phyloP scores from a whole-genome alignment of 2,113 vertebrate species.

The Zosterops japonicus region DNA sequence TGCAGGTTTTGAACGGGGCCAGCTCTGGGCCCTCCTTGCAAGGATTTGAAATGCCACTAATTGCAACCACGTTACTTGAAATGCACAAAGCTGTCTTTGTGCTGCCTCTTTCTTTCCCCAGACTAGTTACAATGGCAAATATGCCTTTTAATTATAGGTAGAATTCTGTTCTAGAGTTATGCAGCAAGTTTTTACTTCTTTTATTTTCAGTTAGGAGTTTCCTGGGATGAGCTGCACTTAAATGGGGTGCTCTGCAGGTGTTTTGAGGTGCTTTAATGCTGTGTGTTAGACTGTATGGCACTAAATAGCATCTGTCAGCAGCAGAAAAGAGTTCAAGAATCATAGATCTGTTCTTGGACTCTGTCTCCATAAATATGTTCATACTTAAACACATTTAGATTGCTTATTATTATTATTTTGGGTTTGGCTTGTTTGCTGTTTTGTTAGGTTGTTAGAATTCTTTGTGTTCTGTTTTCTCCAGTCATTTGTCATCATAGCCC shows the following conservation, averaged over 20 bases:
- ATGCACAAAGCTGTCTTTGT: conserved; percentile 58
- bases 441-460: conserved; percentile 29
- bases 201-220: not conserved
- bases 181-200: not conserved
- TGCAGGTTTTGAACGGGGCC: not conserved
- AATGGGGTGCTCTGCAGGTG: not conserved
- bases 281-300: not conserved
- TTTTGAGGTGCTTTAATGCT: not conserved
- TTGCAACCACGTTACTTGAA: conserved; percentile 26
- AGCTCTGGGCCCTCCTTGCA: not conserved
- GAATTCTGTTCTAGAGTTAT: not conserved
- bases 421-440: not conserved
- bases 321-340: not conserved
- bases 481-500: conserved; percentile 14
- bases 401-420: not conserved
- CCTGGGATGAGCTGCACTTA: not conserved
- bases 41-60: conserved; percentile 38
- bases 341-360: not conserved
- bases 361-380: not conserved
- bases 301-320: not conserved
- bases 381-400: not conserved
- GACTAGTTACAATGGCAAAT: conserved; percentile 45
- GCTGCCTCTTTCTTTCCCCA: not conserved
- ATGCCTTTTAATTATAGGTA: conserved; percentile 20
- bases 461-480: conserved; percentile 7